Evolutionary conservation across 2,888 invertebrate genomes (phyloP), one percentile per base, ranked within the genome.

Genomic region (Adineta ricciae): DNA sequence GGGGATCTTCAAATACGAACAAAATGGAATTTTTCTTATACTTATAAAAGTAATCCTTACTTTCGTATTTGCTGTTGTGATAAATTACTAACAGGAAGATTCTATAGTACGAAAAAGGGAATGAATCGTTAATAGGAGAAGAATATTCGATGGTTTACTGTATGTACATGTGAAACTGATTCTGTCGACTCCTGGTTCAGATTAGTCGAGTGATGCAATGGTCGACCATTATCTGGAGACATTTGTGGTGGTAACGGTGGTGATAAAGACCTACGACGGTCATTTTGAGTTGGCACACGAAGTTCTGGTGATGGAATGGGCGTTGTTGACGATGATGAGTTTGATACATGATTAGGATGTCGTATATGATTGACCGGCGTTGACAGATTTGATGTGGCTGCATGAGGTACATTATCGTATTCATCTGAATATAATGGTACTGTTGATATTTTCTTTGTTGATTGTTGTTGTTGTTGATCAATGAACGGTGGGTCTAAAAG

Each of bases 211-310:
- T 64, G 64, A 16, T 64, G 64, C 11, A 64, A 16, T 32, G 73
- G 73, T 4, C 73, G 73, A 9, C 73, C 73, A 78, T 24, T 78
- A n/a, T 78, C 73, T 27, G 73, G 73, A 78, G 73, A 78, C 73
- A 78, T 78, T 78, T 78, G 73, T 21, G 73, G 73, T 41, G 73
- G 73, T 41, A 78, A 41, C 2, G 73, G 73, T 38, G 73, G 73
- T 41, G 73, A 78, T 11, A 41, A 24, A 9, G 73, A 78, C 11
- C 73, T 38, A 41, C 73, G 73, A 41, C 73, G 73, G 24, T 78
- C 38, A 21, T 16, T 36, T 41, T 38, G 38, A 24, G 4, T 9
- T 36, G 41, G 19, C 0, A 41, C 38, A 41, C 38, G 38, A 41
- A 9, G 9, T 38, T 78, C 38, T 36, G 41, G 36, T 38, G 73